Percentiles rank a stretch among this genome's conserved stretches.
Conservation (phyloP, 2,888 invertebrate species). For the Calliscelio sp. region DNA sequence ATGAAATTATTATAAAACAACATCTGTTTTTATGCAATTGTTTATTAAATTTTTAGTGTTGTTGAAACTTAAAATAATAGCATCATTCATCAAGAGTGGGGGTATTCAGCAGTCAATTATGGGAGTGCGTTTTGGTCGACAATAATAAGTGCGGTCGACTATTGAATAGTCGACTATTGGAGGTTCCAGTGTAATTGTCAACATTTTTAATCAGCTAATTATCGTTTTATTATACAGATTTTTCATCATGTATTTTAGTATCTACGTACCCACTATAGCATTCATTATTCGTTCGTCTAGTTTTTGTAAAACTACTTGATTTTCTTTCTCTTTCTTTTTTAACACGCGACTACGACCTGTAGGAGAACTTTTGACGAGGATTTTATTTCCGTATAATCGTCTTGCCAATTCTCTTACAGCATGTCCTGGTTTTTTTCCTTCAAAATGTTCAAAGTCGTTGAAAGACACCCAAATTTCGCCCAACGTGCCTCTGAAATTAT, state of each 20-base stretch:
- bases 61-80: too few relatives aligned
- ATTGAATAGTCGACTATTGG: too few relatives aligned
- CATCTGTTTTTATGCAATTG: too few relatives aligned
- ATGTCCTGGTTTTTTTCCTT: constrained; percentile 9
- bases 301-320: background rate
- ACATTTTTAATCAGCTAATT: too few relatives aligned
- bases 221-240: too few relatives aligned
- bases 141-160: too few relatives aligned
- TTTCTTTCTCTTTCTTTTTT: background rate
- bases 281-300: constrained; percentile 3
- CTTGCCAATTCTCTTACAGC: constrained; percentile 1
- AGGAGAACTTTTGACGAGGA: background rate
- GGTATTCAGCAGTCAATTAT: too few relatives aligned
- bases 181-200: too few relatives aligned
- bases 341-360: background rate
- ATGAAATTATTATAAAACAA: too few relatives aligned
- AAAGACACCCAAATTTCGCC: constrained; percentile 1
- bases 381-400: background rate
- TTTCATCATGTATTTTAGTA: background rate
- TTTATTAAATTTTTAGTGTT: too few relatives aligned
- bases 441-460: constrained; percentile 3
- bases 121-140: too few relatives aligned
- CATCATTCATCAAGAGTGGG: too few relatives aligned
- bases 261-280: constrained; percentile 1
- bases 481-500: constrained; percentile 8